phyloP scores from a whole-genome alignment of 2,797 vertebrate genomes.

The Brachymystax lenok region DNA sequence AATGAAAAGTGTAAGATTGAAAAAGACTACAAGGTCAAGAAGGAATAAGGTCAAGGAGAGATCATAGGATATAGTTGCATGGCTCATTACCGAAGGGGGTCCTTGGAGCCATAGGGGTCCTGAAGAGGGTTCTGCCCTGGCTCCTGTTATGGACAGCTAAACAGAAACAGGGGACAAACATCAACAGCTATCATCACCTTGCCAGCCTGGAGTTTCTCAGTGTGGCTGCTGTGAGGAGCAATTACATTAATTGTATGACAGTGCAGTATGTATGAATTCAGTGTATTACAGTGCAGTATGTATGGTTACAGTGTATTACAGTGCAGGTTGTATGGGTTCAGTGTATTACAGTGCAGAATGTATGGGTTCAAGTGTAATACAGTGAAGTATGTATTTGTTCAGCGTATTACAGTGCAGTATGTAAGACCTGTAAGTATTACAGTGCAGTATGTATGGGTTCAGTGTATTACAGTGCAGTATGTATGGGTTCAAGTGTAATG shows the following conservation, averaged over 20 bases:
- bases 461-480: background rate
- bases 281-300: background rate
- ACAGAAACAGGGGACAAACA: constrained; percentile 52
- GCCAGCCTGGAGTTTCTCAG: constrained; percentile 16
- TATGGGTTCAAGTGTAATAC: too few relatives aligned
- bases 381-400: too few relatives aligned
- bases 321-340: background rate
- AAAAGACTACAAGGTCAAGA: constrained; percentile 12
- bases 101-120: constrained; percentile 50
- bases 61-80: constrained; percentile 38
- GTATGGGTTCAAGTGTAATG: background rate
- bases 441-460: background rate
- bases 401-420: too few relatives aligned
- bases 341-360: background rate
- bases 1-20: constrained; percentile 4
- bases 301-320: too few relatives aligned
- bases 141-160: constrained; percentile 67
- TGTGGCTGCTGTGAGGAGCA: background rate
- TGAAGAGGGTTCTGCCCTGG: constrained; percentile 45
- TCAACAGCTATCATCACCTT: constrained; percentile 32
- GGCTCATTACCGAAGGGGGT: constrained; percentile 70
- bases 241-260: background rate
- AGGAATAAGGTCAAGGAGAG: constrained; percentile 18
- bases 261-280: background rate
- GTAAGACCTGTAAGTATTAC: too few relatives aligned